Evolutionary conservation across 2,113 vertebrate species (phyloP).

Genomic region (Coptodon rendalli): DNA sequence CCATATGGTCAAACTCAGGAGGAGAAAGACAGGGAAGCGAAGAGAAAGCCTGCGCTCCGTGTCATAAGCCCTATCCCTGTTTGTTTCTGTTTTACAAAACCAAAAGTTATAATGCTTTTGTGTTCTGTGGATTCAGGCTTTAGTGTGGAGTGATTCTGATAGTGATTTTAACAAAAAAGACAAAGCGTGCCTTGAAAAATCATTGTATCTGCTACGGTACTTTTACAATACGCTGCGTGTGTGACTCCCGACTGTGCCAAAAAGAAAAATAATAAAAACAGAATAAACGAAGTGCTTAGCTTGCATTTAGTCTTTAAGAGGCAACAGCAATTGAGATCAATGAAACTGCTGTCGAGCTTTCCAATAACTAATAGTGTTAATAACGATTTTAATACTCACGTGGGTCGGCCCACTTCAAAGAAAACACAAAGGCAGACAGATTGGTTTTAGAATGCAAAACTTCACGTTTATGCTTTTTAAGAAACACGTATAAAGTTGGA

Average conservation of each 20-base stretch:
- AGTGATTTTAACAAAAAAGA: not conserved
- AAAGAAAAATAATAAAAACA: not conserved
- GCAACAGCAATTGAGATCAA: not conserved
- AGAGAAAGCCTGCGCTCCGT: not conserved
- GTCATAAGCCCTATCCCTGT: not conserved
- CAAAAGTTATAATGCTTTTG: constrained; percentile 3
- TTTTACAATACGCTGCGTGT: not conserved
- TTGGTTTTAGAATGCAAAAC: not conserved
- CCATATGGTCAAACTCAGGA: constrained; percentile 50
- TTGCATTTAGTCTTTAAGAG: not conserved
- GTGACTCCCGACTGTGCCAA: not conserved
- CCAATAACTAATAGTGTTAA: not conserved
- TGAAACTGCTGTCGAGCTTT: not conserved
- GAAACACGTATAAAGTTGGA: not conserved
- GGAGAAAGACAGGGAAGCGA: constrained; percentile 16
- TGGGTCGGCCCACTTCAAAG: not conserved
- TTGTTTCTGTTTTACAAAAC: constrained; percentile 30
- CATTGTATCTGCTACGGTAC: not conserved
- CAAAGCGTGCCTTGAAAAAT: not conserved
- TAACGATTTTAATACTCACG: not conserved
- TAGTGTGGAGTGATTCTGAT: not conserved
- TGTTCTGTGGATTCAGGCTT: not conserved
- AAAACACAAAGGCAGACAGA: not conserved
- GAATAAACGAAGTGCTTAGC: not conserved
- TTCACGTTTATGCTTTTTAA: not conserved